These are phyloP conservation scores for Plecturocebus donacophilus DNA, from an alignment of 2,113 vertebrate genomes.

Conservation along the genomic window DNA sequence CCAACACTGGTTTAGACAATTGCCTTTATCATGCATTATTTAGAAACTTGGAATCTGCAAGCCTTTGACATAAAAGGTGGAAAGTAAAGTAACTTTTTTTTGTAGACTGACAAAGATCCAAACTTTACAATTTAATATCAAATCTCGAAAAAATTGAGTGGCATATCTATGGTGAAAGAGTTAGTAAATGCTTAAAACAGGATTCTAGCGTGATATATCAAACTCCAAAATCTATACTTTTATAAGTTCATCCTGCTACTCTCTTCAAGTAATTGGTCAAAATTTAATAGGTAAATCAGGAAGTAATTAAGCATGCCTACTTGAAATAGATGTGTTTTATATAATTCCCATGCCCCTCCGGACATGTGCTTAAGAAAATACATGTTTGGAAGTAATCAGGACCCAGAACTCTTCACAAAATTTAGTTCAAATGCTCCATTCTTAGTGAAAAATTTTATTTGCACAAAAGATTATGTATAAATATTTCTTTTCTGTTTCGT, in stretches of 20 bases:
- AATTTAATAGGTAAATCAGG: background rate
- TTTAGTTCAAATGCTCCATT: background rate
- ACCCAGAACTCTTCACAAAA: background rate
- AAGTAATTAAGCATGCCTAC: background rate
- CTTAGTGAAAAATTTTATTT: background rate
- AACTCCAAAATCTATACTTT: background rate
- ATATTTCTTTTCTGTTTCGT: background rate
- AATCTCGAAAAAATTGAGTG: background rate
- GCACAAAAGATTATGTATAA: background rate
- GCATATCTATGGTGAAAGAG: background rate
- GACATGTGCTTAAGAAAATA: background rate
- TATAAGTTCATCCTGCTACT: background rate
- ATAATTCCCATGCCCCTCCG: background rate
- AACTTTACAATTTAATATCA: background rate
- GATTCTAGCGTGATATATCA: background rate
- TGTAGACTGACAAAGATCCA: background rate
- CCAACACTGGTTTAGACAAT: background rate
- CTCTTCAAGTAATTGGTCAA: background rate
- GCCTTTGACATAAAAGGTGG: background rate
- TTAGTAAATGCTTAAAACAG: background rate
- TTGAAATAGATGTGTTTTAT: background rate
- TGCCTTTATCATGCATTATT: background rate
- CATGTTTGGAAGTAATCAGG: background rate
- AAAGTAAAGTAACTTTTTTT: background rate
- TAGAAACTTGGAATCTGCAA: background rate